Conservation (phyloP, 2,888 invertebrate species). For the Ceraclea dissimilis region DNA sequence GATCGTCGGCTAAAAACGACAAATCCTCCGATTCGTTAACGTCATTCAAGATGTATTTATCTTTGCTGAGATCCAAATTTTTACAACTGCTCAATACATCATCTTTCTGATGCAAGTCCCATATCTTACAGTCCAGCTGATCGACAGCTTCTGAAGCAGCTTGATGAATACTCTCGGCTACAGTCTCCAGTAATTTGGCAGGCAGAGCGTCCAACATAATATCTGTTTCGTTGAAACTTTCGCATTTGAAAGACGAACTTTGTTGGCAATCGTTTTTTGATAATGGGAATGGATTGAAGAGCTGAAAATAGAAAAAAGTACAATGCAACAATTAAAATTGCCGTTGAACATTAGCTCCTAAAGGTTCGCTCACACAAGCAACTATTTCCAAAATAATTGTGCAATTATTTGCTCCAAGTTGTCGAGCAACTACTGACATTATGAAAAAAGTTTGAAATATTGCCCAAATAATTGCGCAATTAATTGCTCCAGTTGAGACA, state of each 20-base stretch:
- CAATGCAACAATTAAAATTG: background rate
- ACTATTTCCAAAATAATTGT: too few species aligned
- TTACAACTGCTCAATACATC: slow-evolving; percentile 10
- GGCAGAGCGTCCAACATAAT: slow-evolving; percentile 23
- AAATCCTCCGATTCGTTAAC: slow-evolving; percentile 17
- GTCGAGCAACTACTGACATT: too few species aligned
- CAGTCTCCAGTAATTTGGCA: slow-evolving; percentile 24
- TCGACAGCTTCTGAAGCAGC: slow-evolving; percentile 12
- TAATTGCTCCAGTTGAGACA: too few species aligned
- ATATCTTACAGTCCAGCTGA: slow-evolving; percentile 21
- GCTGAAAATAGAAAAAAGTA: slow-evolving; percentile 12
- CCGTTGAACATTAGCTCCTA: too few species aligned
- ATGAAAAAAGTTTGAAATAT: too few species aligned
- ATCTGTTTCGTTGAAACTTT: slow-evolving; percentile 23
- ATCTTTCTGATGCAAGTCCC: slow-evolving; percentile 23
- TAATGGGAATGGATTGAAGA: slow-evolving; percentile 20
- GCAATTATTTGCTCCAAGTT: too few species aligned
- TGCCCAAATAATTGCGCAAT: too few species aligned
- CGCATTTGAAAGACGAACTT: slow-evolving; percentile 23
- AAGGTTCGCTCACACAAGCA: too few species aligned
- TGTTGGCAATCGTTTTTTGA: slow-evolving; percentile 22
- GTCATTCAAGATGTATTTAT: slow-evolving; percentile 11
- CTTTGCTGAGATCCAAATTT: slow-evolving; percentile 15
- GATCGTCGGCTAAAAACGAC: slow-evolving; percentile 22
- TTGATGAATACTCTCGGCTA: slow-evolving; percentile 17